Evolutionary conservation across 1,140 invertebrate genomes (phyloP).

Genomic region (Neotoxoptera formosana): DNA sequence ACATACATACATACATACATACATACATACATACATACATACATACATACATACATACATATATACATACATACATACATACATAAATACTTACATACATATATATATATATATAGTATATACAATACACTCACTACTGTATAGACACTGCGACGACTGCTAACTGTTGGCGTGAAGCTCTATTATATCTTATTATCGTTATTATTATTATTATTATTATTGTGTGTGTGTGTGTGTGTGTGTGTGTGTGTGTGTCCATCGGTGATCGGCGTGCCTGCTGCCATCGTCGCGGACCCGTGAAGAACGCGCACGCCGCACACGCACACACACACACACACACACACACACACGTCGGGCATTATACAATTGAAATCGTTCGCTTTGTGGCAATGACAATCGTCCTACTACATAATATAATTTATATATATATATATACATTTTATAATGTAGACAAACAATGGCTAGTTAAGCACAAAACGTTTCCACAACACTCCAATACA

Average conservation of each 20-base stretch:
- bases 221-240: background rate
- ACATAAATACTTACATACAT: background rate
- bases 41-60: background rate
- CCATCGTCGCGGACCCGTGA: conserved; percentile 17
- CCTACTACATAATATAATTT: background rate
- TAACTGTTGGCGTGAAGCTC: background rate
- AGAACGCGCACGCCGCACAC: background rate
- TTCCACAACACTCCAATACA: conserved; percentile 17
- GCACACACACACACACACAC: background rate
- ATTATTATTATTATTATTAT: conserved; percentile 9
- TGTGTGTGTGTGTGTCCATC: background rate
- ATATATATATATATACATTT: background rate
- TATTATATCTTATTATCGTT: background rate
- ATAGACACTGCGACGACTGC: background rate
- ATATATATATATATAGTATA: background rate
- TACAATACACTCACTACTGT: background rate
- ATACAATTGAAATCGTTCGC: conserved; percentile 49
- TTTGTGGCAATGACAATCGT: conserved; percentile 41
- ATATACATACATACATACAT: background rate
- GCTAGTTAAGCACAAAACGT: conserved; percentile 39
- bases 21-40: too few relatives aligned
- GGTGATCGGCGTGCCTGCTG: background rate
- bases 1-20: background rate
- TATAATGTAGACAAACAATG: conserved; percentile 35
- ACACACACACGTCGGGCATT: background rate